phyloP scores from a whole-genome alignment of 2,888 invertebrate genomes.

The Cephus nigrinus region DNA sequence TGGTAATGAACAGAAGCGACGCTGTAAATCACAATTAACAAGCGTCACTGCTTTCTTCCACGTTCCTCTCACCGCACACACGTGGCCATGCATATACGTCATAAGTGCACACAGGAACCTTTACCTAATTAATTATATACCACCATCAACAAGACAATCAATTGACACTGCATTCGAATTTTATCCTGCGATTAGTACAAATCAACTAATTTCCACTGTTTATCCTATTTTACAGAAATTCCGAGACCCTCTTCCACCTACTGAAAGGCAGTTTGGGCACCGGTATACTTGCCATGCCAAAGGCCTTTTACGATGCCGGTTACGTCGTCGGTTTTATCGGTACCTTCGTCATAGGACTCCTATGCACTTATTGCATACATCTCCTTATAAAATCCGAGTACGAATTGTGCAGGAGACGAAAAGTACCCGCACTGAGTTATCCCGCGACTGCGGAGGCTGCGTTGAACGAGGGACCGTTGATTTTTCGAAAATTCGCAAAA shows the following conservation, averaged over 20 bases:
- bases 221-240: constrained; percentile 71
- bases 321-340: constrained; percentile 83
- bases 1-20: neutral
- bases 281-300: constrained; percentile 91
- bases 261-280: constrained; percentile 92
- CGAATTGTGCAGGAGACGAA: constrained; percentile 65
- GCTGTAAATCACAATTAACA: neutral
- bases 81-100: neutral
- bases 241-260: constrained; percentile 85
- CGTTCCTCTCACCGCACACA: neutral
- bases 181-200: neutral
- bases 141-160: neutral
- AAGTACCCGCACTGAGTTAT: constrained; percentile 78
- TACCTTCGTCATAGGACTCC: constrained; percentile 84
- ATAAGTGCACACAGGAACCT: neutral
- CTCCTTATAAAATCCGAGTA: constrained; percentile 81
- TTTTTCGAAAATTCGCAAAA: constrained; percentile 73
- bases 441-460: constrained; percentile 85
- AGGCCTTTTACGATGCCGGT: constrained; percentile 86
- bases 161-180: neutral
- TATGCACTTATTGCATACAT: constrained; percentile 96
- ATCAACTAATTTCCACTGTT: neutral
- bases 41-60: neutral
- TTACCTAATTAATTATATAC: neutral
- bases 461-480: constrained; percentile 79